These are phyloP conservation scores for Misgurnus mizolepis DNA, from an alignment of 2,113 vertebrate species.

Conservation along the genomic window DNA sequence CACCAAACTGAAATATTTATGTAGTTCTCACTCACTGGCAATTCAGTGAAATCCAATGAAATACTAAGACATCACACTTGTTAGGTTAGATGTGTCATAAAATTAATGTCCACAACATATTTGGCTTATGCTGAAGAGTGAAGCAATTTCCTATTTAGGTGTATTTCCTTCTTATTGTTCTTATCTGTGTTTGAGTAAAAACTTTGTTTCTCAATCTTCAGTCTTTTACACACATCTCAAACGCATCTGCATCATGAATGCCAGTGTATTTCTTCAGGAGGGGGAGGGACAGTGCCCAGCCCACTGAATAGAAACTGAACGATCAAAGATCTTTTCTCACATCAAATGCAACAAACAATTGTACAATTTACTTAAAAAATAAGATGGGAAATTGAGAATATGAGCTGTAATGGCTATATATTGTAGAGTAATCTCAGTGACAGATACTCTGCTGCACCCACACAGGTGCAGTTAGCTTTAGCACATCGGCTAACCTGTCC, in stretches of 20 bases:
- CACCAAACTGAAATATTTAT: neutral
- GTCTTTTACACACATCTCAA: neutral
- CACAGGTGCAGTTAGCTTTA: conserved; percentile 42
- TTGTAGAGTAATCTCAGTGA: neutral
- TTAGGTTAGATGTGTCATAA: neutral
- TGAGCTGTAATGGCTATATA: neutral
- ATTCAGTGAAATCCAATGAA: neutral
- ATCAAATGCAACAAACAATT: neutral
- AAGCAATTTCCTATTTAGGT: neutral
- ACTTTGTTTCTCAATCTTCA: neutral
- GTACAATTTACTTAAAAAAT: neutral
- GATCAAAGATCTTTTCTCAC: neutral
- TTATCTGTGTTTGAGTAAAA: neutral
- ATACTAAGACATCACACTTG: neutral
- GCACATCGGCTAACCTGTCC: conserved; percentile 18
- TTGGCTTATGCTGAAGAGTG: neutral
- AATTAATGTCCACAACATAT: neutral
- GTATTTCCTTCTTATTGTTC: neutral
- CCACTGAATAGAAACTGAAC: neutral
- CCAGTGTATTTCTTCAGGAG: neutral
- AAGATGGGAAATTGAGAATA: neutral
- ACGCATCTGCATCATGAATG: neutral
- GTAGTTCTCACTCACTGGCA: neutral
- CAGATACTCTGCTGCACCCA: neutral
- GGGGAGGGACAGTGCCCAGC: neutral